Evolutionary conservation across 1,140 invertebrate species (phyloP).

Genomic region (Oncopodura yosiiana): DNA sequence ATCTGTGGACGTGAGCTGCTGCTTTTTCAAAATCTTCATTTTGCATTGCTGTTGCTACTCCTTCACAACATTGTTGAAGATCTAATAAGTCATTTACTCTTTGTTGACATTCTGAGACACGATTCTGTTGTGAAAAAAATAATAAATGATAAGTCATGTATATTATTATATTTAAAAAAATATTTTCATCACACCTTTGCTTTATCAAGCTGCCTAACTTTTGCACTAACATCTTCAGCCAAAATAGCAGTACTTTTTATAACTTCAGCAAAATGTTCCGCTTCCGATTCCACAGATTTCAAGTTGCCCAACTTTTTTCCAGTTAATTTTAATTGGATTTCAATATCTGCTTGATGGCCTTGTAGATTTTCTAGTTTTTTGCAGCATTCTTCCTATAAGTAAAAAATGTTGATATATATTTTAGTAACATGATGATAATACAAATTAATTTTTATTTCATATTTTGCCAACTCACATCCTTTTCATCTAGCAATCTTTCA

Average conservation of each 20-base stretch:
- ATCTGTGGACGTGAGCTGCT: conserved; percentile 88
- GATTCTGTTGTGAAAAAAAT: conserved; percentile 50
- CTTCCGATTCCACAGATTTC: conserved; percentile 56
- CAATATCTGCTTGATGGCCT: conserved; percentile 50
- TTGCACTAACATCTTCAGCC: conserved; percentile 88
- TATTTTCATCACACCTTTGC: conserved; percentile 61
- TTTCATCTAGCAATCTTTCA: conserved; percentile 9
- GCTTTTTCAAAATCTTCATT: conserved; percentile 89
- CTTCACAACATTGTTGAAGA: conserved; percentile 88
- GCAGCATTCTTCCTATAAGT: conserved; percentile 48
- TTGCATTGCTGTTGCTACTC: conserved; percentile 80
- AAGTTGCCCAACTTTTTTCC: conserved; percentile 58
- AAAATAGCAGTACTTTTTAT: conserved; percentile 77
- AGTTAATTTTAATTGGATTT: conserved; percentile 55
- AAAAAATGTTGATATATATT: conserved; percentile 12
- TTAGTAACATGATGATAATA: not conserved
- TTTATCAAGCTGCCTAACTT: conserved; percentile 86
- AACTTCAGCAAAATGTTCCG: conserved; percentile 65
- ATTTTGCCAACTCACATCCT: conserved; percentile 21
- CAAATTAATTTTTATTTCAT: not conserved
- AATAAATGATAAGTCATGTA: not conserved
- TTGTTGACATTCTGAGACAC: conserved; percentile 88
- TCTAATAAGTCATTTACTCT: conserved; percentile 93
- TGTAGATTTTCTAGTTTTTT: conserved; percentile 52
- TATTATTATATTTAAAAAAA: conserved; percentile 6